phyloP scores from a whole-genome alignment of 2,888 invertebrate genomes.

The Ichneumoninae sp. region DNA sequence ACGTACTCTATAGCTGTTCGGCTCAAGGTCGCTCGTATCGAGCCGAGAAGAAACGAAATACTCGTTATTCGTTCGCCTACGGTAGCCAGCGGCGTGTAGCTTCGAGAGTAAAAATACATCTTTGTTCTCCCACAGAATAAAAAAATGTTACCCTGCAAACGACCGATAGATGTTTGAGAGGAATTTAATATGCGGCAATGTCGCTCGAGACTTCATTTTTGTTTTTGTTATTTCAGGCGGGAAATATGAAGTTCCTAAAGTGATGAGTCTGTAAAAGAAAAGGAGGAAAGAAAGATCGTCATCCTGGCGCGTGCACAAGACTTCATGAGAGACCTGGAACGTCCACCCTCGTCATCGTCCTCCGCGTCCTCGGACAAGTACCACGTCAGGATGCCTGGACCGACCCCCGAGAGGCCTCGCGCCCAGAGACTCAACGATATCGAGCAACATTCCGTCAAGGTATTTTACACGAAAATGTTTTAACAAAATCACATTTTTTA shows the following conservation, averaged over 20 bases:
- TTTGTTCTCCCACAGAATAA: background rate
- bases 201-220: background rate
- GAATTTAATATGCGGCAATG: background rate
- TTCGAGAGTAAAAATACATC: conserved; percentile 7
- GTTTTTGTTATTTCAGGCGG: background rate
- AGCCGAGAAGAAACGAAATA: conserved; percentile 37
- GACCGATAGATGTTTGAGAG: background rate
- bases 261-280: conserved; percentile 24
- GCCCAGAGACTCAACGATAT: conserved; percentile 82
- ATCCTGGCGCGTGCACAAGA: conserved; percentile 80
- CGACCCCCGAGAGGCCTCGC: conserved; percentile 81
- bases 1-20: conserved; percentile 13
- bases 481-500: background rate
- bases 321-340: conserved; percentile 80
- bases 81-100: background rate
- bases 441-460: conserved; percentile 81
- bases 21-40: conserved; percentile 49
- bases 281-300: conserved; percentile 61
- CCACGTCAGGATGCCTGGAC: conserved; percentile 81
- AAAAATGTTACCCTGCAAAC: background rate
- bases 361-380: conserved; percentile 78
- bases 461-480: conserved; percentile 63
- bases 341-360: conserved; percentile 71
- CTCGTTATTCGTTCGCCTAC: conserved; percentile 32
- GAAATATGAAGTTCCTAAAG: conserved; percentile 62